Evolutionary conservation across 2,113 vertebrate genomes (phyloP).

Genomic region (Pleuronectes platessa): DNA sequence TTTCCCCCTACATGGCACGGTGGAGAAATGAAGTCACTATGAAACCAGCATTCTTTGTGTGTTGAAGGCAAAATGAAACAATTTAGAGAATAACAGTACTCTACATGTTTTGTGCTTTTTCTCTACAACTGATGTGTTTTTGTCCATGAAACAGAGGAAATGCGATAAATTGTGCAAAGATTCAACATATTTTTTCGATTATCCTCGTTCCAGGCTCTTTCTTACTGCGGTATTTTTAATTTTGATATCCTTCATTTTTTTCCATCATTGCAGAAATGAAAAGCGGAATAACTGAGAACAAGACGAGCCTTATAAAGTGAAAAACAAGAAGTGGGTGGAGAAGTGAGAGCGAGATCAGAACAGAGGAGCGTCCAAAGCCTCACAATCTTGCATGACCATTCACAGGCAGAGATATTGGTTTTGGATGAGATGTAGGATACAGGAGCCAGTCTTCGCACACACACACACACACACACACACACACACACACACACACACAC

Average conservation of each 20-base stretch:
- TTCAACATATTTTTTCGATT: conserved; percentile 24
- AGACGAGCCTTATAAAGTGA: conserved; percentile 23
- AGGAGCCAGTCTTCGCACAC: conserved; percentile 30
- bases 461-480: background rate
- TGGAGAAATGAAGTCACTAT: conserved; percentile 28
- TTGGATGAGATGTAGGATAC: conserved; percentile 36
- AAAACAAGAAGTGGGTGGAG: conserved; percentile 32
- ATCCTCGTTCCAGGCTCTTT: conserved; percentile 13
- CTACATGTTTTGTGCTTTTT: background rate
- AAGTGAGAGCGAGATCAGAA: conserved; percentile 16
- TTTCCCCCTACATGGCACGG: conserved; percentile 8
- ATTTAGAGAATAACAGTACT: background rate
- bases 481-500: conserved; percentile 14
- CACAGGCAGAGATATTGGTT: conserved; percentile 38
- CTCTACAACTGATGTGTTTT: too few species aligned
- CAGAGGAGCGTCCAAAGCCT: conserved; percentile 34
- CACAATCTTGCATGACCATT: conserved; percentile 18
- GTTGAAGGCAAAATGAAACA: conserved; percentile 25
- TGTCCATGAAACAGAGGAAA: background rate
- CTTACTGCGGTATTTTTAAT: conserved; percentile 24
- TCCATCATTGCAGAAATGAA: conserved; percentile 7
- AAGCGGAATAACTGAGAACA: background rate
- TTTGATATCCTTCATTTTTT: conserved; percentile 15
- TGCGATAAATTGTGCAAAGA: conserved; percentile 4
- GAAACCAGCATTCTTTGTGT: conserved; percentile 4